phyloP scores from a whole-genome alignment of 2,888 invertebrate species.

The Sminthurides aquaticus region DNA sequence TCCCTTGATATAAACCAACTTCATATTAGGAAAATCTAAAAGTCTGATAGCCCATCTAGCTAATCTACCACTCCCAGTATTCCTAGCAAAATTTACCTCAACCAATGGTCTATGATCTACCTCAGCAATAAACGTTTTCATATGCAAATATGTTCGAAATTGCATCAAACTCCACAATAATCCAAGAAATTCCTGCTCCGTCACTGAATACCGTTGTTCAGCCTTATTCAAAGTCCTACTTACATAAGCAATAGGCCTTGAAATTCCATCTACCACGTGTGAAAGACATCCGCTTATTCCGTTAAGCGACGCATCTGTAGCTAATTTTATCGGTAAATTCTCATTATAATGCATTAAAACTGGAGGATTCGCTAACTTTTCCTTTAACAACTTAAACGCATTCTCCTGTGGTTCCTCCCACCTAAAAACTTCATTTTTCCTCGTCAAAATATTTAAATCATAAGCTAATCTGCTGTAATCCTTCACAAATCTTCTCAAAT shows the following conservation, averaged over 20 bases:
- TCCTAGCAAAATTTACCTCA: not conserved
- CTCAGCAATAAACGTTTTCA: not conserved
- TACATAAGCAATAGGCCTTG: not conserved
- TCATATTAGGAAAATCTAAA: conserved; percentile 4
- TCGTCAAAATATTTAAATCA: conserved; percentile 6
- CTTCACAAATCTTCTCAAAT: conserved; percentile 29
- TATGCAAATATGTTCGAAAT: not conserved
- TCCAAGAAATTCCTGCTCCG: not conserved
- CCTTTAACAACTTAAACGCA: conserved; percentile 15
- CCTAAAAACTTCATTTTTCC: conserved; percentile 8
- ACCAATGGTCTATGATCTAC: not conserved
- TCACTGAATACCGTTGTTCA: not conserved
- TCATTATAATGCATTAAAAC: conserved; percentile 9
- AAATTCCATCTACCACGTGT: conserved; percentile 6
- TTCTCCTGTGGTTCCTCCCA: conserved; percentile 13
- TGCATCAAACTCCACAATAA: not conserved
- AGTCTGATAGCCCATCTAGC: conserved; percentile 4
- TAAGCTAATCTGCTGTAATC: conserved; percentile 11
- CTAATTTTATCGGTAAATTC: not conserved
- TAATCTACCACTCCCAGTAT: not conserved
- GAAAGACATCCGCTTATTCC: conserved; percentile 14
- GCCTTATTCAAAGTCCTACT: not conserved
- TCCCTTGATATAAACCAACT: not conserved
- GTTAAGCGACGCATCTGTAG: conserved; percentile 8
- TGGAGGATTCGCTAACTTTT: conserved; percentile 3